Evolutionary conservation across 2,888 invertebrate genomes (phyloP), one percentile per base, ranked within the genome.

Genomic region (Yponomeuta cagnagella): DNA sequence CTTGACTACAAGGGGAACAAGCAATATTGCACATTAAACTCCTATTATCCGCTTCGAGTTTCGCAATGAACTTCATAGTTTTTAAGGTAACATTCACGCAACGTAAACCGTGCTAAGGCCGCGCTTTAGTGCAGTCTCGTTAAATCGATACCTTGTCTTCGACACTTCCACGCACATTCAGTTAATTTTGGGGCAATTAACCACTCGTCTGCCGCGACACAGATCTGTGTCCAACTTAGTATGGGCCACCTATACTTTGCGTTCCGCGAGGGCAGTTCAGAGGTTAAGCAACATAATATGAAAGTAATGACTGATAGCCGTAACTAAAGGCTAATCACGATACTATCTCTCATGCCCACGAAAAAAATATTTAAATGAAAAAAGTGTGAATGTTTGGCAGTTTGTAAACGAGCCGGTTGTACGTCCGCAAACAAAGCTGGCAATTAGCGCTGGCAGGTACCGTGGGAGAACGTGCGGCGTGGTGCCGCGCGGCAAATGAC

Each of bases 401-500:
- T 73, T 75, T 71, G 72, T 72, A 68, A 70, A 68, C 71, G 74
- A 75, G 74, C 75, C 76, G 73, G 76, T 77, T 74, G 52, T 73
- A 70, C 76, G 74, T 74, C 72, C 72, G 73, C 76, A 80, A 79
- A 80, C 79, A 79, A 80, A 80, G 75, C 74, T 74, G 74, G 77
- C 79, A 82, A 82, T 82, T 81, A 83, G 77, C 78, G 74, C 73
- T 15, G 15, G 52, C 70, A 70, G 75, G 78, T 48, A 63, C 68
- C 79, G 80, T 79, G 79, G 78, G 80, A 79, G 79, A 77, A 71
- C 67, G 70, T 10, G 64, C 37, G 71, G 68, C 68, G 68, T 68
- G 68, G 68, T 48, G 37, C 37, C 37, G 48, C 63, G 43, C 58
- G 63, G 66, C 64, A 71, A 43, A 58, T 71, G 71, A 71, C 71